Percentiles rank a stretch among this genome's conserved stretches.
Conservation (phyloP, 2,797 vertebrate genomes). For the Gambusia yucatana region DNA sequence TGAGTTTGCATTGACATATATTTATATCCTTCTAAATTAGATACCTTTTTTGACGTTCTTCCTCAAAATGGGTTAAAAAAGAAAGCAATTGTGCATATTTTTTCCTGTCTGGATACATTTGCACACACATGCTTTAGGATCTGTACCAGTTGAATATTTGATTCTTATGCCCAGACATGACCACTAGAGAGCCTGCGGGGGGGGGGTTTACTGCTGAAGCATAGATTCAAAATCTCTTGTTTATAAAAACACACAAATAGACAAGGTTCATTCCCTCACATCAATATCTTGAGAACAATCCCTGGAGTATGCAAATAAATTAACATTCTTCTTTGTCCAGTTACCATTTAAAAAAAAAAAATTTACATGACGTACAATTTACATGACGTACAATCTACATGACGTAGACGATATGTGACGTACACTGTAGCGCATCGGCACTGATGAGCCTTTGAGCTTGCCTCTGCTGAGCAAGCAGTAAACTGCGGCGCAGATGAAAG, state of each 20-base stretch:
- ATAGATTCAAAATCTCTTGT: conserved; percentile 2
- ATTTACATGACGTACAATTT: too few species aligned
- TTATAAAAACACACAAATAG: conserved; percentile 2
- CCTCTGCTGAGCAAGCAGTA: conserved; percentile 13
- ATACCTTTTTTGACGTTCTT: background rate
- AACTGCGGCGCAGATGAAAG: conserved; percentile 9
- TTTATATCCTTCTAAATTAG: background rate
- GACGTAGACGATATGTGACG: conserved; percentile 7
- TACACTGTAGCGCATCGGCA: background rate
- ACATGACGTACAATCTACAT: too few species aligned
- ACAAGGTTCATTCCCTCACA: background rate
- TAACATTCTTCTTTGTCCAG: conserved; percentile 18
- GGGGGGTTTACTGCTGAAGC: conserved; percentile 33
- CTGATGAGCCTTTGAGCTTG: conserved; percentile 30
- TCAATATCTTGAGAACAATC: conserved; percentile 7
- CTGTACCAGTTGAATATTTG: conserved; percentile 39
- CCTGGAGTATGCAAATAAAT: conserved; percentile 1
- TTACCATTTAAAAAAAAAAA: conserved; percentile 4
- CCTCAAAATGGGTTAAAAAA: background rate
- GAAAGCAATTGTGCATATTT: background rate
- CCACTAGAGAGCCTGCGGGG: background rate
- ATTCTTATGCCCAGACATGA: conserved; percentile 17
- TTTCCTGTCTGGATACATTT: conserved; percentile 1
- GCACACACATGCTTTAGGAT: background rate
- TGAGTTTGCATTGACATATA: background rate